Evolutionary conservation across 1,140 invertebrate genomes (phyloP), one percentile per base, ranked within the genome.

Genomic region (Megalopta genalis): DNA sequence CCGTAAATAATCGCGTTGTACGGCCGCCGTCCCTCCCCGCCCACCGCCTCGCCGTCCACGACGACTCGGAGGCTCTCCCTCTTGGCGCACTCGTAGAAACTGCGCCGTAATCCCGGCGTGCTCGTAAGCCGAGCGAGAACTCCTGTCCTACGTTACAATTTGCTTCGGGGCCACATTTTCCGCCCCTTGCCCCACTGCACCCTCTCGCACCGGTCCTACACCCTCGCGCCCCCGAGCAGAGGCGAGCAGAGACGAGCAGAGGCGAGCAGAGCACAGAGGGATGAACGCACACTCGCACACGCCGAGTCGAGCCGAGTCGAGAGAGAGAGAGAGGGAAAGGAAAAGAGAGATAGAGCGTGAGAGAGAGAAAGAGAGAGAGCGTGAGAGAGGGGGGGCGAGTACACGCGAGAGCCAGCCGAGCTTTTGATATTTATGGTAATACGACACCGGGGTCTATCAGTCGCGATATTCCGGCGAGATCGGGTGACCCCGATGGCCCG

Each of bases 1-100:
- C 88, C 88, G 88, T 91, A 91, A 92, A 92, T 91, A 86, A 86
- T 90, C 90, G 83, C 88, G 39, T 59, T 66, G 66, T 68, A 66
- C 64, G 79, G 72, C 68, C 62, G 77, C 52, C 46, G 49, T 16
- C 18, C 7, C 54, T n/a, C 21, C 21, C n/a, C 8, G 0, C 54
- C 6, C 21, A 5, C 21, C 18, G 3, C 6, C 5, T 3, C 21
- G 1, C 21, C 21, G 16, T 52, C 54, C 54, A 1, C 6, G 6
- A 21, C 21, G 54, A 52, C 49, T 52, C 49, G 0, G 16, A 14
- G 49, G 49, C 18, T 21, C 64, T 77, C 74, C 68, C 59, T 14
- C 37, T 25, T 52, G 49, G 68, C 72, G 73, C 52, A 71, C 60
- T 73, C 77, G 68, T 81, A 72, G 69, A 68, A 84, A 85, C 83